These are phyloP conservation scores for Aleiodes alternator DNA, from an alignment of 2,888 invertebrate species.

Conservation along the genomic window DNA sequence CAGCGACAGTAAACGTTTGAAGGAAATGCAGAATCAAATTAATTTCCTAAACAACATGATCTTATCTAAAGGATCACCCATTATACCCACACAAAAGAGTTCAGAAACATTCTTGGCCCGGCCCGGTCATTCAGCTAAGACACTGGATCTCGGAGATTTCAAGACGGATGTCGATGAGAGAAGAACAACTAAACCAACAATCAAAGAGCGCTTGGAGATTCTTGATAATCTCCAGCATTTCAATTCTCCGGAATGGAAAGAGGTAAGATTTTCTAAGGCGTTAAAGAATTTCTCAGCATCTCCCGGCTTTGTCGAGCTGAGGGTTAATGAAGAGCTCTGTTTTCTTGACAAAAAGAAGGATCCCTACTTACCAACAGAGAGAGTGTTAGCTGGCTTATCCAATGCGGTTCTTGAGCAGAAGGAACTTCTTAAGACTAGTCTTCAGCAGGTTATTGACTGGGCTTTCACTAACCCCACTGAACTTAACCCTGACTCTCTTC, in stretches of 20 bases:
- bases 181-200: slow-evolving; percentile 28
- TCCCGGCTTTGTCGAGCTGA: slow-evolving; percentile 49
- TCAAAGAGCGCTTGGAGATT: slow-evolving; percentile 29
- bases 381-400: slow-evolving; percentile 40
- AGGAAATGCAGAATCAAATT: no score
- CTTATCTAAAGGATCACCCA: no score
- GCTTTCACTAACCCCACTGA: slow-evolving; percentile 41
- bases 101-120: no score
- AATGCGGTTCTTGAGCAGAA: slow-evolving; percentile 48
- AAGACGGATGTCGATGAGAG: slow-evolving; percentile 35
- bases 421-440: slow-evolving; percentile 35
- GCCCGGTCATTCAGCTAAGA: neutral
- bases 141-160: neutral
- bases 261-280: slow-evolving; percentile 47
- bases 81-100: no score
- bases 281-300: slow-evolving; percentile 48
- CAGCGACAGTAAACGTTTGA: no score
- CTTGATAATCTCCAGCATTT: slow-evolving; percentile 48
- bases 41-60: no score
- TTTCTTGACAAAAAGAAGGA: slow-evolving; percentile 42
- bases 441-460: slow-evolving; percentile 48
- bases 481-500: slow-evolving; percentile 6
- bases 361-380: slow-evolving; percentile 40
- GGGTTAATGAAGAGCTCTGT: slow-evolving; percentile 57
- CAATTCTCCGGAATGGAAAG: slow-evolving; percentile 46